Evolutionary conservation across 1,140 invertebrate species (phyloP).

Genomic region (Vollenhovia emeryi): DNA sequence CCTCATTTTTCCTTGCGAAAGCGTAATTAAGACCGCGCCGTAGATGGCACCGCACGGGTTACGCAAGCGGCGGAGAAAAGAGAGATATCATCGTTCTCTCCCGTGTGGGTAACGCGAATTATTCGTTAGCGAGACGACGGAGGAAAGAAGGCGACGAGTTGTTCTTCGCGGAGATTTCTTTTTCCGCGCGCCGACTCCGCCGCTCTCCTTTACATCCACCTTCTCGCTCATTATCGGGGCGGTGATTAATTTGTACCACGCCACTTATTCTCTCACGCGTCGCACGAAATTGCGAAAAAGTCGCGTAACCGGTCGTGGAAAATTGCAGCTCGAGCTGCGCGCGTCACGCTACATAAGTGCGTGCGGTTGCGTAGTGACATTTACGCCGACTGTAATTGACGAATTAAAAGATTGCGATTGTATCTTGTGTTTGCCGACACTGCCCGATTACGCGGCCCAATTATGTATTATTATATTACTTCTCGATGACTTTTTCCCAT

Average conservation of each 20-base stretch:
- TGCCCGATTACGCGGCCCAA: not conserved
- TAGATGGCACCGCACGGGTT: slow-evolving; percentile 36
- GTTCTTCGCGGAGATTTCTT: not conserved
- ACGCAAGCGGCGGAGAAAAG: not conserved
- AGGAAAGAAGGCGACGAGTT: slow-evolving; percentile 7
- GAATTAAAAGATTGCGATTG: slow-evolving; percentile 11
- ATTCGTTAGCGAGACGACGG: slow-evolving; percentile 2
- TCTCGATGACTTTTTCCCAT: not conserved
- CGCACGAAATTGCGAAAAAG: slow-evolving; percentile 49
- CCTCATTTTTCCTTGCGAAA: slow-evolving; percentile 55
- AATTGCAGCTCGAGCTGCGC: slow-evolving; percentile 6
- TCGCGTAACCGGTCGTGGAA: slow-evolving; percentile 29
- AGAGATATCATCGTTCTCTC: slow-evolving; percentile 30
- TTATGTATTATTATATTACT: slow-evolving; percentile 6
- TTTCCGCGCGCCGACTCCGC: not conserved
- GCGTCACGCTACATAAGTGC: not conserved
- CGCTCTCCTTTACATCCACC: slow-evolving; percentile 16
- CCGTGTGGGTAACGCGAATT: slow-evolving; percentile 22
- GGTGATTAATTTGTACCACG: slow-evolving; percentile 24
- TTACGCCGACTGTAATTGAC: slow-evolving; percentile 14
- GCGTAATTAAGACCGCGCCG: slow-evolving; percentile 48
- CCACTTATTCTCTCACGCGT: slow-evolving; percentile 35
- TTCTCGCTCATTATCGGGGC: slow-evolving; percentile 10
- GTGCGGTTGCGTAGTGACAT: slow-evolving; percentile 18
- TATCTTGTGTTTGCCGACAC: not conserved